Conservation (phyloP, 1,140 invertebrate genomes). For the Caenorhabditis remanei region DNA sequence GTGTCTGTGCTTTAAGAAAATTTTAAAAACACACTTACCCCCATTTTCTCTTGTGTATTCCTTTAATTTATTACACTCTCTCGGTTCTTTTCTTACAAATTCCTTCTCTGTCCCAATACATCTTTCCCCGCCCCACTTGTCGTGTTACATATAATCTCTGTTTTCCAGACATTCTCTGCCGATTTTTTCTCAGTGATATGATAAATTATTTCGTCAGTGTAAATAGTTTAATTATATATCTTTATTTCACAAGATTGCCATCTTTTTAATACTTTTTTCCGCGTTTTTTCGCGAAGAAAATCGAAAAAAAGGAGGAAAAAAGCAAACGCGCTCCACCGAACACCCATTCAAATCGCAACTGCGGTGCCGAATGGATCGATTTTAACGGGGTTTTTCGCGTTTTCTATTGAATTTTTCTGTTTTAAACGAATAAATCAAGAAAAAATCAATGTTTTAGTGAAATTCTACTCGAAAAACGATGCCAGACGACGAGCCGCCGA, state of each 20-base stretch:
- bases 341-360: not conserved
- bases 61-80: constrained; percentile 25
- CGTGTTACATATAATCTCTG: constrained; percentile 14
- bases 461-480: not conserved
- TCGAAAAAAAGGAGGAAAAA: not conserved
- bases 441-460: no score
- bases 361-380: not conserved
- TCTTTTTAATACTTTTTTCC: not conserved
- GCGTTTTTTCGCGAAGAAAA: no score
- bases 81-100: not conserved
- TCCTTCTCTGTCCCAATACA: not conserved
- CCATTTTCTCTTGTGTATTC: not conserved
- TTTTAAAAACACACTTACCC: not conserved
- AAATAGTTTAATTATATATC: not conserved
- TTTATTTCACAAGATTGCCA: not conserved
- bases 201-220: not conserved
- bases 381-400: not conserved
- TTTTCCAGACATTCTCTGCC: not conserved
- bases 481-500: constrained; percentile 43
- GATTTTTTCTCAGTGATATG: constrained; percentile 1
- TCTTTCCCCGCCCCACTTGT: not conserved
- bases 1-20: not conserved
- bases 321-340: constrained; percentile 19
- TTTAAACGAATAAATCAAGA: not conserved
- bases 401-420: not conserved